Percentiles rank a stretch among this genome's conserved stretches.
These are phyloP conservation scores for Periparus ater DNA, from an alignment of 2,797 vertebrate species.

Conservation along the genomic window DNA sequence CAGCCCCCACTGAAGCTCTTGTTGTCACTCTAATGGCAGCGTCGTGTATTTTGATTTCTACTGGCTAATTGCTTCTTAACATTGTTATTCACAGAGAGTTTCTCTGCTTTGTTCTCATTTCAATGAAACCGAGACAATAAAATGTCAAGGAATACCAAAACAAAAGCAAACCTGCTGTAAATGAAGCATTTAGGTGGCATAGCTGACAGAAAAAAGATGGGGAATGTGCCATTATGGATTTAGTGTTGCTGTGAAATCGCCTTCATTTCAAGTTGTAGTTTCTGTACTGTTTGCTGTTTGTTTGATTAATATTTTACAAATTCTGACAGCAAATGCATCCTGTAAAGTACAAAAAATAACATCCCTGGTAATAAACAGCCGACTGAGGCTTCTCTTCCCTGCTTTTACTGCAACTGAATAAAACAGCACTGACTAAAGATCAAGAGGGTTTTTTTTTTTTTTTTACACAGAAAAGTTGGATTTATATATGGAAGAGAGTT, in stretches of 20 bases:
- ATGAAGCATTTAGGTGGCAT: conserved; percentile 56
- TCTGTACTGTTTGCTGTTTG: conserved; percentile 57
- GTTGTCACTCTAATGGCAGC: neutral
- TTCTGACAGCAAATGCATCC: conserved; percentile 55
- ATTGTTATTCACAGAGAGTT: conserved; percentile 25
- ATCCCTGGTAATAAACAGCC: conserved; percentile 32
- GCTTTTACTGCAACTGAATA: conserved; percentile 18
- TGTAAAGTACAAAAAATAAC: conserved; percentile 55
- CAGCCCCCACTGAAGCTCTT: neutral
- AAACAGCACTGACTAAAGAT: conserved; percentile 7
- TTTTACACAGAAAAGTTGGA: neutral
- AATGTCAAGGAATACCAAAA: conserved; percentile 60
- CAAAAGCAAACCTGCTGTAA: conserved; percentile 61
- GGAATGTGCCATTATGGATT: conserved; percentile 33
- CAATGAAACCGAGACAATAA: conserved; percentile 25
- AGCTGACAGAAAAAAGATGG: conserved; percentile 54
- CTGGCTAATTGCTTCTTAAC: conserved; percentile 62
- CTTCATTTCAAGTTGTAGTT: conserved; percentile 54
- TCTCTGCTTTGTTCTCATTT: conserved; percentile 58
- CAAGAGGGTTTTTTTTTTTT: neutral
- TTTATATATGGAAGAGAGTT: neutral
- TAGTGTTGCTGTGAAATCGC: conserved; percentile 42
- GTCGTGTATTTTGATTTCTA: conserved; percentile 6
- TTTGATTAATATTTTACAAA: conserved; percentile 71
- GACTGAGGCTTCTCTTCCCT: neutral